Conservation (phyloP, 2,113 vertebrate genomes). For the Bagarius yarrelli region DNA sequence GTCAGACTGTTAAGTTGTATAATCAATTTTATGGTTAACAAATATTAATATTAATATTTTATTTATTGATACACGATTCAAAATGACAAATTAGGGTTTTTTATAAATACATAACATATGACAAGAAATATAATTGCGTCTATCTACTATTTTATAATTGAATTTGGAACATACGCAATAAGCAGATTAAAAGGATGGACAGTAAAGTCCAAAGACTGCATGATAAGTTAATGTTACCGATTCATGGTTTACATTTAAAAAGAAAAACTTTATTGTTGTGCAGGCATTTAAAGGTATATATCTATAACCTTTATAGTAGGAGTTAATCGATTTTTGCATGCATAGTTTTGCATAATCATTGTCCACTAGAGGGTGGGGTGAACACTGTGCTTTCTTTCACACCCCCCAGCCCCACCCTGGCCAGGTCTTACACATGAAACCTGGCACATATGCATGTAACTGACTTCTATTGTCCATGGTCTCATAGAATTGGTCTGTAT, state of each 20-base stretch:
- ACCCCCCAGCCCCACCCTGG: not conserved
- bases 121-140: not conserved
- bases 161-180: not conserved
- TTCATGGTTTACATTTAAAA: not conserved
- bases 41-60: no score
- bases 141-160: not conserved
- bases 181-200: not conserved
- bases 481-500: not conserved
- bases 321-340: not conserved
- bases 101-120: no score
- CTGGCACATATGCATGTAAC: not conserved
- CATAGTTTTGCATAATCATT: not conserved
- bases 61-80: no score
- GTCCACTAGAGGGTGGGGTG: conserved; percentile 41
- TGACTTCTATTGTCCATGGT: conserved; percentile 8
- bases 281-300: no score
- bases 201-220: not conserved
- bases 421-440: conserved; percentile 7
- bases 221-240: not conserved
- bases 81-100: no score
- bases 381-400: not conserved
- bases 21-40: no score
- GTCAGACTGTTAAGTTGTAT: no score
- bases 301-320: not conserved
- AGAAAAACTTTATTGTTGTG: not conserved